Conservation (phyloP, 2,888 invertebrate species). For the Amblyteles armatorius region DNA sequence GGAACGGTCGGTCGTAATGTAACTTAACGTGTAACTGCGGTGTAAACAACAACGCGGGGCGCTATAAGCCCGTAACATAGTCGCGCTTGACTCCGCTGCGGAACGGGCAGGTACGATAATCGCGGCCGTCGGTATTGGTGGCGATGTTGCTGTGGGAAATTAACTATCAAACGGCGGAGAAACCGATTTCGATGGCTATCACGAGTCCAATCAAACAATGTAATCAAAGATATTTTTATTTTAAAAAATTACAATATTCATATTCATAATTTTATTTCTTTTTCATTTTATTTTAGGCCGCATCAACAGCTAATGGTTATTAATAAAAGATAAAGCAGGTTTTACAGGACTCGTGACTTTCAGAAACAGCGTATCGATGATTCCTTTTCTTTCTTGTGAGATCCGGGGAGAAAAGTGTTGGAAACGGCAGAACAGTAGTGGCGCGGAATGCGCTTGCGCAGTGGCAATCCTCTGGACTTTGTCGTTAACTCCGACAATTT, state of each 20-base stretch:
- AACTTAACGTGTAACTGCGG: slow-evolving; percentile 75
- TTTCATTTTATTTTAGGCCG: not conserved
- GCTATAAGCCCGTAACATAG: slow-evolving; percentile 39
- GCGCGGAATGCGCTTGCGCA: no score
- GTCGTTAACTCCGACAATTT: no score
- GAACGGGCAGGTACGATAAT: slow-evolving; percentile 76
- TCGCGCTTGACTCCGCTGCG: slow-evolving; percentile 62
- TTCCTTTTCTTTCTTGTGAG: no score
- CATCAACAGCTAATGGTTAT: slow-evolving; percentile 2
- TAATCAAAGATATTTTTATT: no score
- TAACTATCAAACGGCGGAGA: slow-evolving; percentile 71
- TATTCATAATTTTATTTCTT: no score
- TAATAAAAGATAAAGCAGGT: no score
- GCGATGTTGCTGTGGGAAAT: slow-evolving; percentile 63
- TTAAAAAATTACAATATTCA: no score
- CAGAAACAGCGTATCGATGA: no score
- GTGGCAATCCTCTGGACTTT: no score
- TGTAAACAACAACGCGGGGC: slow-evolving; percentile 71
- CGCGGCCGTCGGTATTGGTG: slow-evolving; percentile 63
- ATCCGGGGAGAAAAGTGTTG: no score
- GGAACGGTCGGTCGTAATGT: slow-evolving; percentile 74
- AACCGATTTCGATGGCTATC: slow-evolving; percentile 69
- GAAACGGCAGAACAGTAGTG: no score
- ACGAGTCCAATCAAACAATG: slow-evolving; percentile 18
- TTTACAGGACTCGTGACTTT: no score